Conservation (phyloP, 2,888 invertebrate genomes). For the Vanessa cardui region DNA sequence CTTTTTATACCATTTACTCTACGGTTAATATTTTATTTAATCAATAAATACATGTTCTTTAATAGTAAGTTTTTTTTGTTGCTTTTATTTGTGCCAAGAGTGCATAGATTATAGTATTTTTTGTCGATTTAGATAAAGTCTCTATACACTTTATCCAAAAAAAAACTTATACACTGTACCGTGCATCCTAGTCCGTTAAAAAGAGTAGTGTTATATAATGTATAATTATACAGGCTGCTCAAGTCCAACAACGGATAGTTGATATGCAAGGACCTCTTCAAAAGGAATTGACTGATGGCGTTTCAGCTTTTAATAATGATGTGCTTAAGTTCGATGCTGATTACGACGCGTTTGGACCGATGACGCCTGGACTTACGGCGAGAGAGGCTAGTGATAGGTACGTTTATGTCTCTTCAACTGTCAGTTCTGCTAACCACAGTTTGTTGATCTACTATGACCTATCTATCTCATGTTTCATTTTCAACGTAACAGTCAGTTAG, state of each 20-base stretch:
- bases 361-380: slow-evolving; percentile 91
- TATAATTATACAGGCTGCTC: slow-evolving; percentile 76
- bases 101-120: no score
- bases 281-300: slow-evolving; percentile 87
- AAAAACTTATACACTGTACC: no score
- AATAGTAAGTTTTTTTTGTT: no score
- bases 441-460: not conserved
- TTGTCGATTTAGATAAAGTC: no score
- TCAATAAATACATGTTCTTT: no score
- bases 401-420: not conserved
- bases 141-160: no score
- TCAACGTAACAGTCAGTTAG: not conserved
- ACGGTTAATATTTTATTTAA: no score
- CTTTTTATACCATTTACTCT: no score
- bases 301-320: slow-evolving; percentile 85
- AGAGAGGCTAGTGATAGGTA: slow-evolving; percentile 93
- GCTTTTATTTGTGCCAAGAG: no score
- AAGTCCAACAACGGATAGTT: slow-evolving; percentile 87
- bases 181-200: not conserved
- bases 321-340: slow-evolving; percentile 87
- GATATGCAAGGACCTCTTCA: slow-evolving; percentile 90
- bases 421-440: no score
- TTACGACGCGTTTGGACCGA: slow-evolving; percentile 90
- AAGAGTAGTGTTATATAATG: not conserved
- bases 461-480: not conserved